These are phyloP conservation scores for Dascyllus trimaculatus DNA, from an alignment of 2,113 vertebrate genomes.

Conservation along the genomic window DNA sequence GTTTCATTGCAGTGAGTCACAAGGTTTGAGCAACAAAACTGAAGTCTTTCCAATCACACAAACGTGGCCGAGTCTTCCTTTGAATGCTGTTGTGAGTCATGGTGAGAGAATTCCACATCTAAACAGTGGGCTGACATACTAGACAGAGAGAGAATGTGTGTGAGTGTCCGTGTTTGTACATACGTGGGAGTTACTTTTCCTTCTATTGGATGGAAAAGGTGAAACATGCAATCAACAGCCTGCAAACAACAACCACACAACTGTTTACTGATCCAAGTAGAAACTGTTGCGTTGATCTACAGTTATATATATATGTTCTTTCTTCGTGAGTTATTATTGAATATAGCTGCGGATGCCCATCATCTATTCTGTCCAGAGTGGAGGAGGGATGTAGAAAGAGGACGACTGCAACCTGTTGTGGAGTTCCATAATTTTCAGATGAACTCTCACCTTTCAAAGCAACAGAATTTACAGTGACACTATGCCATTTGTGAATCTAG, in stretches of 20 bases:
- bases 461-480: no score
- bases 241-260: background rate
- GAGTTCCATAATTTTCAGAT: no score
- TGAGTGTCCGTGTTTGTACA: slow-evolving; percentile 11
- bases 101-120: slow-evolving; percentile 69
- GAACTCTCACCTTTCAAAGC: no score
- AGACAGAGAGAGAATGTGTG: background rate
- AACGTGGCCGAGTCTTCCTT: slow-evolving; percentile 45
- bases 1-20: slow-evolving; percentile 51
- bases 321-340: background rate
- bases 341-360: no score
- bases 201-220: slow-evolving; percentile 33
- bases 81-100: slow-evolving; percentile 73
- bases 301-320: background rate
- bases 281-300: background rate
- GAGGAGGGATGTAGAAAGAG: no score
- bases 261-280: slow-evolving; percentile 12
- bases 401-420: no score
- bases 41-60: slow-evolving; percentile 52
- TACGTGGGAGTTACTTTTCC: slow-evolving; percentile 45
- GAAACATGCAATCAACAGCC: slow-evolving; percentile 18
- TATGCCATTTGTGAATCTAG: no score
- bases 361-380: no score
- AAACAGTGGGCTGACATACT: slow-evolving; percentile 60
- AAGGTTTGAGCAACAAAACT: slow-evolving; percentile 43